Conservation (phyloP, 1,140 invertebrate species). For the Dermatophagoides farinae region DNA sequence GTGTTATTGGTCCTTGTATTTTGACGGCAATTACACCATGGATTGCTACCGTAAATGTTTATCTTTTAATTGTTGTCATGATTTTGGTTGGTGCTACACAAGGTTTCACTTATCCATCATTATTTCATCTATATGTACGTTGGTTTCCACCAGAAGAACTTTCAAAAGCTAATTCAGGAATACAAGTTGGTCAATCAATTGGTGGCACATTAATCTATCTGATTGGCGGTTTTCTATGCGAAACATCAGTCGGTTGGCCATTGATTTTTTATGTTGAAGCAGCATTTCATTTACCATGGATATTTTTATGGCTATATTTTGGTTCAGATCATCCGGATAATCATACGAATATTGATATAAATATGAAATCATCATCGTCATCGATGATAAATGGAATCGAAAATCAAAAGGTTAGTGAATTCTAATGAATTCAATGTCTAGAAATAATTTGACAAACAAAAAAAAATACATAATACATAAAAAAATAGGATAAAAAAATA, state of each 20-base stretch:
- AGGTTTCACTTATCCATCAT: constrained; percentile 23
- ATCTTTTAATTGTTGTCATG: background rate
- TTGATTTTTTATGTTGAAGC: constrained; percentile 31
- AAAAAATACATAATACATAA: no score
- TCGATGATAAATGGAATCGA: constrained; percentile 5
- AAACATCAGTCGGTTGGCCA: constrained; percentile 28
- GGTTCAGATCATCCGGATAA: constrained; percentile 32
- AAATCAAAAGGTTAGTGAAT: constrained; percentile 14
- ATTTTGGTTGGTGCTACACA: constrained; percentile 10
- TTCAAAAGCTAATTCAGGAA: background rate
- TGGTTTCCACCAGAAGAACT: constrained; percentile 23
- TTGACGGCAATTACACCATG: constrained; percentile 61
- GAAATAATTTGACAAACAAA: no score
- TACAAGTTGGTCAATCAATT: constrained; percentile 23
- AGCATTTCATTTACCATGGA: constrained; percentile 19
- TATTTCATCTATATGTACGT: constrained; percentile 25
- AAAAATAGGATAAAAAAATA: no score
- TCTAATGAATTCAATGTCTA: constrained; percentile 9
- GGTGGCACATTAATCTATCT: constrained; percentile 31
- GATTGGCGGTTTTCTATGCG: constrained; percentile 28
- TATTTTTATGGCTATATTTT: constrained; percentile 27
- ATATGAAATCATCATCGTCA: constrained; percentile 22
- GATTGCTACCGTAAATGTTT: constrained; percentile 25
- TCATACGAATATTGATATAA: no score
- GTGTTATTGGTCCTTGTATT: constrained; percentile 53